Conservation (phyloP, 2,888 invertebrate genomes). For the Synanthedon andrenaeformis region DNA sequence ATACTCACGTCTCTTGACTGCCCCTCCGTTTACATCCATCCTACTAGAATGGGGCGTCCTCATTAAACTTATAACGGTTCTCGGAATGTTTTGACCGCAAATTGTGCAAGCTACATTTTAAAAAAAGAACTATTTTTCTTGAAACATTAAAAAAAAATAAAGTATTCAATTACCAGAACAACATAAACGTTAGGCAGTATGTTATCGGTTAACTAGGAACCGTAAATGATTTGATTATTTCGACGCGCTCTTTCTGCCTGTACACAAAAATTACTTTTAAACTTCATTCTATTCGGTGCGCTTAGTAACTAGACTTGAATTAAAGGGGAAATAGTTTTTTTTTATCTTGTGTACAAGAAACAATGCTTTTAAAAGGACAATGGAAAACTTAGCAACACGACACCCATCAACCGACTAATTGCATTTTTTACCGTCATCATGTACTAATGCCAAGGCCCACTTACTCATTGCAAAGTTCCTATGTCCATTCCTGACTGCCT, state of each 20-base stretch:
- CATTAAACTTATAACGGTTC: conserved; percentile 28
- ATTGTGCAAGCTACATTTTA: no score
- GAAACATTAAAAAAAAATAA: background rate
- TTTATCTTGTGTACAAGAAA: conserved; percentile 21
- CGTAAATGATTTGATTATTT: conserved; percentile 67
- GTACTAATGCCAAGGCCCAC: conserved; percentile 63
- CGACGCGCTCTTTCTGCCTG: conserved; percentile 45
- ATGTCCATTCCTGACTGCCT: conserved; percentile 54
- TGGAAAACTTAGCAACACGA: conserved; percentile 50
- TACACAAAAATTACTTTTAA: conserved; percentile 65
- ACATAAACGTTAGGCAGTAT: conserved; percentile 26
- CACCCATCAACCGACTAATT: conserved; percentile 48
- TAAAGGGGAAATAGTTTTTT: conserved; percentile 8
- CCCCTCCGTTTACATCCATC: conserved; percentile 19
- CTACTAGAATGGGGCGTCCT: conserved; percentile 15
- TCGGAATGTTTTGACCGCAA: conserved; percentile 9
- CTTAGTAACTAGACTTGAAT: conserved; percentile 28
- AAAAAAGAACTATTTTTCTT: conserved; percentile 1
- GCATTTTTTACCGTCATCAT: conserved; percentile 57
- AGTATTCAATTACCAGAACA: conserved; percentile 28
- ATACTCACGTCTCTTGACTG: conserved; percentile 11
- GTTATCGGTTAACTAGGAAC: conserved; percentile 58
- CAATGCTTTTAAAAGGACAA: conserved; percentile 64
- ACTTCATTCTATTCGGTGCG: conserved; percentile 34
- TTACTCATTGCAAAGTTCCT: conserved; percentile 59